Percentiles rank a stretch among this genome's conserved stretches.
These are phyloP conservation scores for Coelogynopora nodosa DNA, from an alignment of 2,888 invertebrate species.

Conservation along the genomic window DNA sequence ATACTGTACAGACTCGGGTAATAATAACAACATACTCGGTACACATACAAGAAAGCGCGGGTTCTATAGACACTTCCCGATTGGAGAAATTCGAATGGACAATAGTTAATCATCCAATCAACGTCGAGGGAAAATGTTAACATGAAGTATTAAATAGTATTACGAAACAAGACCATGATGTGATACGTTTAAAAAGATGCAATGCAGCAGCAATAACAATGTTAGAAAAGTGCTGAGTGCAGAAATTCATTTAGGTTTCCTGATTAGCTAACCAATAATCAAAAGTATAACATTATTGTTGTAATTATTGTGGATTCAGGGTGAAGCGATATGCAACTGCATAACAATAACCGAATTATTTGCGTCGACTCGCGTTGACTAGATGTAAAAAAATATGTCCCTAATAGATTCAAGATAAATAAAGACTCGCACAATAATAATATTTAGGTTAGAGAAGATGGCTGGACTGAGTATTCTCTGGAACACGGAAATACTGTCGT, in stretches of 20 bases:
- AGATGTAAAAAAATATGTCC: slow-evolving; percentile 14
- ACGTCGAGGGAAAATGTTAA: background rate
- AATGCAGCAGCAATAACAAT: background rate
- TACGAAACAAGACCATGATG: background rate
- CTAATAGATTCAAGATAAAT: background rate
- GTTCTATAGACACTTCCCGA: background rate
- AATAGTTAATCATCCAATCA: background rate
- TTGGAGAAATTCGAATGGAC: background rate
- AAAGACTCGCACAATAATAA: background rate
- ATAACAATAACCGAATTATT: background rate
- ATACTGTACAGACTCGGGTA: background rate
- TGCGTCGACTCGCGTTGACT: background rate
- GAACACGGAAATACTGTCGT: background rate
- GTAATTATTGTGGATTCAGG: background rate
- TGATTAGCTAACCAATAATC: background rate
- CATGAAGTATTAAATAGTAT: slow-evolving; percentile 3
- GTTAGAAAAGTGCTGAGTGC: background rate
- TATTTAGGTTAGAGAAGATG: background rate
- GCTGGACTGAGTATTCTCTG: background rate
- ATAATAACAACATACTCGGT: background rate
- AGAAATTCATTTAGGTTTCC: background rate
- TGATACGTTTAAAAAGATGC: background rate
- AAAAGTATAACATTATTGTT: too few relatives aligned
- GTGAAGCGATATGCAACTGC: background rate
- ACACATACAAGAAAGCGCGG: slow-evolving; percentile 24